Evolutionary conservation across 2,113 vertebrate species (phyloP).

Genomic region (Mastomys coucha): DNA sequence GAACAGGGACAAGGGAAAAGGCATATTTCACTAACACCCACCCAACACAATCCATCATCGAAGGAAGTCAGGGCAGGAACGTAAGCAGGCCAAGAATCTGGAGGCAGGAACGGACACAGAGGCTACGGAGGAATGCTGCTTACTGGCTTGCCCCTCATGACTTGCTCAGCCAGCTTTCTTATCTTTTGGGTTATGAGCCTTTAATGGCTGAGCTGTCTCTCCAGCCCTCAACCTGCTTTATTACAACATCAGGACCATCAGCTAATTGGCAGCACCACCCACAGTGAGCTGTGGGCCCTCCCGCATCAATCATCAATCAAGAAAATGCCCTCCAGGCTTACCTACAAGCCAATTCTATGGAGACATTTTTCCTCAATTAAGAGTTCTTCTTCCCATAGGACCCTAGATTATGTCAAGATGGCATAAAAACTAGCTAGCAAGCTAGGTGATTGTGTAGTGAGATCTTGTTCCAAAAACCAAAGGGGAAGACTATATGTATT

Average conservation of each 20-base stretch:
- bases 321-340: not conserved
- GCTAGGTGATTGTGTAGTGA: not conserved
- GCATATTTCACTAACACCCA: not conserved
- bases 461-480: not conserved
- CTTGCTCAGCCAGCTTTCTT: not conserved
- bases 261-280: not conserved
- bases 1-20: not conserved
- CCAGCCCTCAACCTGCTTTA: not conserved
- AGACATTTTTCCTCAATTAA: not conserved
- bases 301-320: not conserved
- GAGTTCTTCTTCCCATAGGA: not conserved
- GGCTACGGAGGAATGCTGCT: no score
- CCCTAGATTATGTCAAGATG: not conserved
- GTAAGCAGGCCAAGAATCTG: not conserved
- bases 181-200: not conserved
- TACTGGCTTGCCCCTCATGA: not conserved
- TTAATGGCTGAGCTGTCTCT: not conserved
- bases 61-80: not conserved
- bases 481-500: not conserved
- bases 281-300: not conserved
- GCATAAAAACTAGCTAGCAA: not conserved
- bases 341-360: not conserved
- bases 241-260: not conserved
- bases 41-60: no score
- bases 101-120: not conserved